Base-by-base conservation (phyloP, 2,797 vertebrate genomes). In the Cuniculus paca region DNA sequence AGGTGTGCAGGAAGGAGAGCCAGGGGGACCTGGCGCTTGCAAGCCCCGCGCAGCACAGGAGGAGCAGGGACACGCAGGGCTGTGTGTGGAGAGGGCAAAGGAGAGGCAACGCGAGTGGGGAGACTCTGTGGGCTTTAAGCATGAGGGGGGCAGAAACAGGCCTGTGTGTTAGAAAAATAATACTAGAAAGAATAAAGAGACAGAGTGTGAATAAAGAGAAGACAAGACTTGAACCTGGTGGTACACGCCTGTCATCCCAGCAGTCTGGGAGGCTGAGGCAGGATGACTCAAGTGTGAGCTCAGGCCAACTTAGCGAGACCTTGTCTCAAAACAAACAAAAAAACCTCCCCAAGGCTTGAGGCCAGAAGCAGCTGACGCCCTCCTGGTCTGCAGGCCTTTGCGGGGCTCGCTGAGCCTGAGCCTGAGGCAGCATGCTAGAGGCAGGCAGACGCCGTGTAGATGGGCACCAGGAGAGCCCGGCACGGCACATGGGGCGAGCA, bases 371-470 rank as follows among this genome's bases (percentile, higher is more conserved):
- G 45, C 13, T 1, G n/a, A 22, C 3, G 72, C 72, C 72, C 24
- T 26, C 6, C 2, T 1, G 70, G 70, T 24, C 54, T 52, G 5
- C 6, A 13, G 0, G 14, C 3, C 20, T 58, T 58, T 34, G 58
- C n/a, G 20, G 68, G n/a, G 39, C 39, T 26, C 24, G 39, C 70
- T 11, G 36, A 70, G 36, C 22, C 68, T 2, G 9, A 70, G n/a
- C 36, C 68, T 5, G 7, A 63, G 31, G 31, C 61, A 36, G 63
- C 8, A n/a, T 16, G 34, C 17, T 68, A 36, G 5, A 63, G 13
- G 63, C n/a, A 14, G 63, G n/a, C 63, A 65, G 63, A 68, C 17
- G n/a, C 63, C 63, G 36, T 7, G 34, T 8, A 19, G 63, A 68
- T 20, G 34, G 68, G 19, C 20, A 70, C 19, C 36, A 42, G 60